Evolutionary conservation across 1,140 invertebrate genomes (phyloP).

Genomic region (Drosophila lowei): DNA sequence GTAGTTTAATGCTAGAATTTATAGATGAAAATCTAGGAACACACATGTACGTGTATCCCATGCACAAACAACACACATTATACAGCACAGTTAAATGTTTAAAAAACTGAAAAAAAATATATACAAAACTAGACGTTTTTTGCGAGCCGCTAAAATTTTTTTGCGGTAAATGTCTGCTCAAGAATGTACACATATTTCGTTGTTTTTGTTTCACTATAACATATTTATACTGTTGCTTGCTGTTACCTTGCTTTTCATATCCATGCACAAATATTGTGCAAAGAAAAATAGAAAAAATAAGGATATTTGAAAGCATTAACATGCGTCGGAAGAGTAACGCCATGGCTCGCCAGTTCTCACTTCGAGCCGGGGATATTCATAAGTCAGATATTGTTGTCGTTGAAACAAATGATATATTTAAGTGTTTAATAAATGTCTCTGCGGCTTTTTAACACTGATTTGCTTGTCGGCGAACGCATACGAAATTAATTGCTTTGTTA

Average conservation of each 20-base stretch:
- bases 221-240: no score
- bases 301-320: conserved; percentile 43
- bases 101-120: no score
- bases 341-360: conserved; percentile 51
- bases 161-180: no score
- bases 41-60: no score
- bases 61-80: no score
- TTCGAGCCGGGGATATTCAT: conserved; percentile 46
- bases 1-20: no score
- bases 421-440: neutral
- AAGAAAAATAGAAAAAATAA: conserved; percentile 28
- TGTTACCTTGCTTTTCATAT: conserved; percentile 27
- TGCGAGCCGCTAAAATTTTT: no score
- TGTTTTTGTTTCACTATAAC: no score
- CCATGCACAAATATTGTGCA: conserved; percentile 40
- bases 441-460: conserved; percentile 16
- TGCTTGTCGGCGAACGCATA: conserved; percentile 30
- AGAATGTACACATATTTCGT: no score
- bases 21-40: no score
- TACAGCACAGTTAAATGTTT: no score
- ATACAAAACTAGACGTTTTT: no score
- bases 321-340: conserved; percentile 43
- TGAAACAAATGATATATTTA: conserved; percentile 4
- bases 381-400: conserved; percentile 36
- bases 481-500: conserved; percentile 41